These are phyloP conservation scores for Parambassis ranga DNA, from an alignment of 2,797 vertebrate species.

Conservation along the genomic window DNA sequence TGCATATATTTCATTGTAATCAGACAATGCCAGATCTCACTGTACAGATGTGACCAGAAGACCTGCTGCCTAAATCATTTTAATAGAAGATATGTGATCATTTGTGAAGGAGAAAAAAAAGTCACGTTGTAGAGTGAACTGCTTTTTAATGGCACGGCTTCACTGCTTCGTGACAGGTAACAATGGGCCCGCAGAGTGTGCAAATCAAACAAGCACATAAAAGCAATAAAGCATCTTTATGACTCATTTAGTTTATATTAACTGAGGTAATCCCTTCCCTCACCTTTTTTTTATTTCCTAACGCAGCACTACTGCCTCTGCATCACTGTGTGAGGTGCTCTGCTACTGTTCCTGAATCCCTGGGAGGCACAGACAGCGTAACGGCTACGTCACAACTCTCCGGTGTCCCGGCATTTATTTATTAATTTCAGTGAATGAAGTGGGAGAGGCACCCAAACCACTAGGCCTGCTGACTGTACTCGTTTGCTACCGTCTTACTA, in stretches of 20 bases:
- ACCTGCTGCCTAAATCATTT: too few species aligned
- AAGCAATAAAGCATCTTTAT: not conserved
- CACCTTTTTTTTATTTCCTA: constrained; percentile 16
- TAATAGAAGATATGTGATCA: too few species aligned
- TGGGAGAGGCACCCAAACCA: constrained; percentile 76
- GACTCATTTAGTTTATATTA: not conserved
- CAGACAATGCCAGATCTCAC: not conserved
- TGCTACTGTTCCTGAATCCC: constrained; percentile 57
- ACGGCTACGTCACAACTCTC: constrained; percentile 84
- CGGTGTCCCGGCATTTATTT: constrained; percentile 84
- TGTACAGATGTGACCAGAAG: not conserved
- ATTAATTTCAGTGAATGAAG: constrained; percentile 79
- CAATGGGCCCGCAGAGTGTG: not conserved
- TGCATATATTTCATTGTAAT: constrained; percentile 5
- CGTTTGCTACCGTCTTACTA: constrained; percentile 38
- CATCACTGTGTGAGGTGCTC: constrained; percentile 45
- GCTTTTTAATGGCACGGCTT: not conserved
- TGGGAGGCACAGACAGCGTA: constrained; percentile 76
- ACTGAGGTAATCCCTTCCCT: constrained; percentile 11
- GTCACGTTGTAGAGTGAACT: constrained; percentile 2
- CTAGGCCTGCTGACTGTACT: constrained; percentile 53
- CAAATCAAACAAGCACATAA: not conserved
- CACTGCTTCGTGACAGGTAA: not conserved
- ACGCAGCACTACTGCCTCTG: constrained; percentile 12
- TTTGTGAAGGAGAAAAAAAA: not conserved